Conservation (phyloP, 1,140 invertebrate species). For the Batillaria attramentaria region DNA sequence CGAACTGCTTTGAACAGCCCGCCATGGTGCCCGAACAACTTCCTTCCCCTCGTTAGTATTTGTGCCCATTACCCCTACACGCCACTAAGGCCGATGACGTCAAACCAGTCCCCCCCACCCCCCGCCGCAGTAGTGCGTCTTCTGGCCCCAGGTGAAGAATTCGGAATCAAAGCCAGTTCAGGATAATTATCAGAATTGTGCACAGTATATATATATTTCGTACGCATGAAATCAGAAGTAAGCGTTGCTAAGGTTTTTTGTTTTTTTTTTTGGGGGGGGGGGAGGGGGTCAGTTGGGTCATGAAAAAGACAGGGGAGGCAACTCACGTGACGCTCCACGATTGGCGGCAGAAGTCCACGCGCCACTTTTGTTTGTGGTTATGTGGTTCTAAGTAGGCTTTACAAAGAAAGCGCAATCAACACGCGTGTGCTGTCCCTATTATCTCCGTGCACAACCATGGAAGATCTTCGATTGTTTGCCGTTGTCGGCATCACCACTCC, state of each 20-base stretch:
- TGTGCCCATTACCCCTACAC: neutral
- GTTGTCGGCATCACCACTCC: constrained; percentile 16
- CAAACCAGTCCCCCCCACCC: neutral
- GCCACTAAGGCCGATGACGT: neutral
- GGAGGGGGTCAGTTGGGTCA: too few species aligned
- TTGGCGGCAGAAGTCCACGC: neutral
- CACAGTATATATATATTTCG: neutral
- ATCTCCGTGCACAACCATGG: neutral
- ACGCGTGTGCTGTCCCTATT: too few species aligned
- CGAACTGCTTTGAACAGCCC: constrained; percentile 34
- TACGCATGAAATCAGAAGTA: neutral
- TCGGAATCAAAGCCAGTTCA: neutral
- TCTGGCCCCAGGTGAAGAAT: neutral
- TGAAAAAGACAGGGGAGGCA: too few species aligned
- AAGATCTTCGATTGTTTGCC: constrained; percentile 7
- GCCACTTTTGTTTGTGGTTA: constrained; percentile 2
- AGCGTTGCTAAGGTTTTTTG: too few species aligned
- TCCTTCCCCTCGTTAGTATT: neutral
- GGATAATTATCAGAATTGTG: neutral
- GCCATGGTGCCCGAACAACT: constrained; percentile 40
- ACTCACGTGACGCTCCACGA: neutral
- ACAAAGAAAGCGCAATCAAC: too few species aligned
- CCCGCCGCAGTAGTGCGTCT: neutral
- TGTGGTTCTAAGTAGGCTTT: neutral
- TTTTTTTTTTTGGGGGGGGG: too few species aligned